Base-by-base conservation (phyloP, 2,113 vertebrate species). In the Anolis carolinensis region DNA sequence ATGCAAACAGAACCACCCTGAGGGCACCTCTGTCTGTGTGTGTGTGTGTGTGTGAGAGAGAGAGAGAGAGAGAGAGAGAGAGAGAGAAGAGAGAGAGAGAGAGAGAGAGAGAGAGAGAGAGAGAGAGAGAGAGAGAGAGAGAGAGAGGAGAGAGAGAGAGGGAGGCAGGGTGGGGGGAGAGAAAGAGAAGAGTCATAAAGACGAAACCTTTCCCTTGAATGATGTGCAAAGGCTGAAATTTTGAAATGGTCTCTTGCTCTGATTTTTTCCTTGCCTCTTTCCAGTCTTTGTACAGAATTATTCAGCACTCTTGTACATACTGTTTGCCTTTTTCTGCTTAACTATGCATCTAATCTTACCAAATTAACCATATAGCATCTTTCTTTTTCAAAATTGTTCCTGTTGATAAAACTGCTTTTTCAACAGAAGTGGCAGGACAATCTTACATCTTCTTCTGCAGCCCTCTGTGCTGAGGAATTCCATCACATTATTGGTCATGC, bases 1-100 rank as follows among this genome's bases (percentile, higher is more conserved):
- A 91, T 86, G 92, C 87, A 92, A 90, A 89, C 1, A 1, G 83
- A 92, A 91, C 87, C 74, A 90, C 91, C 92, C 90, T 18, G 82
- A 89, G 89, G 93, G 91, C 86, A 93, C 72, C n/a, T 2, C 70
- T 82, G 87, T 77, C 30, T 89, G 30, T 86, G 80, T 76, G 62
- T 10, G 63, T 21, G 32, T 78, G 9, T 34, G 72, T 55, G 55
- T 14, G 55, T 14, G 13, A 13, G 14, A 59, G 55, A 59, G 55
- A 59, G 3, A 59, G 55, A 16, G 55, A 25, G 48, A 8, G 39
- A 5, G 39, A 44, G 39, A 44, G 39, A 5, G 39, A 44, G 39
- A 44, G 39, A 44, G 39, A 44, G 39, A n/a, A n/a, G 13, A 13
- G 14, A 59, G 55, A 59, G 55, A 59, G 3, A 59, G 55, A 16